phyloP scores from a whole-genome alignment of 1,140 invertebrate genomes.

The Dendrolimus kikuchii region DNA sequence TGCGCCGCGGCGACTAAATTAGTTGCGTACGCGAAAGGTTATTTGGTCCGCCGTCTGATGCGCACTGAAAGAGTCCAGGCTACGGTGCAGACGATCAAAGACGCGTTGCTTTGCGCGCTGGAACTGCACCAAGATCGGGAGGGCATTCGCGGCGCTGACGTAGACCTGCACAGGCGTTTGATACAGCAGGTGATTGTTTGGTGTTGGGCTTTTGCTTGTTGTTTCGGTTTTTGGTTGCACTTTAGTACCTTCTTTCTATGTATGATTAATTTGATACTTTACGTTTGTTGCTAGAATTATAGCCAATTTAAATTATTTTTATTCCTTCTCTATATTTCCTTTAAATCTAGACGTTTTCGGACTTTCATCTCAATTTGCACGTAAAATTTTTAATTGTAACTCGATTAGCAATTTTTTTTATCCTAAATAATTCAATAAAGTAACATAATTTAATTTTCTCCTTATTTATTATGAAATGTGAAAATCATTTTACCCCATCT shows the following conservation, averaged over 20 bases:
- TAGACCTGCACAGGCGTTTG: constrained; percentile 75
- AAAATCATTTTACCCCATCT: too few relatives aligned
- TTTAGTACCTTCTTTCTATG: not conserved
- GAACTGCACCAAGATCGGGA: constrained; percentile 80
- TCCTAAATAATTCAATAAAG: too few relatives aligned
- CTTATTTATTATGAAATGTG: too few relatives aligned
- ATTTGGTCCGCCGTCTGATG: constrained; percentile 84
- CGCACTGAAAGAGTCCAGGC: constrained; percentile 84
- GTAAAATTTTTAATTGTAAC: too few relatives aligned
- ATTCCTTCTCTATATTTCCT: too few relatives aligned
- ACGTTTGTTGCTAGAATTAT: not conserved
- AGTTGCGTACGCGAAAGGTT: constrained; percentile 84
- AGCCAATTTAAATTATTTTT: too few relatives aligned
- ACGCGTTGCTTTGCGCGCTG: constrained; percentile 82
- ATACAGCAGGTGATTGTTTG: constrained; percentile 73
- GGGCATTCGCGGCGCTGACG: constrained; percentile 74
- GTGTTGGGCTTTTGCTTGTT: constrained; percentile 1
- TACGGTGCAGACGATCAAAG: constrained; percentile 86
- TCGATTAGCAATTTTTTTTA: too few relatives aligned
- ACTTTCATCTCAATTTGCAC: too few relatives aligned
- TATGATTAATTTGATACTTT: not conserved
- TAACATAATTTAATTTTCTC: too few relatives aligned
- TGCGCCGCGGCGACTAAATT: constrained; percentile 77
- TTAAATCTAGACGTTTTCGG: too few relatives aligned
- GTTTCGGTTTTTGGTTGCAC: not conserved